Percentiles rank a stretch among this genome's conserved stretches.
These are phyloP conservation scores for Gymnarchus niloticus DNA, from an alignment of 2,113 vertebrate genomes.

Conservation along the genomic window DNA sequence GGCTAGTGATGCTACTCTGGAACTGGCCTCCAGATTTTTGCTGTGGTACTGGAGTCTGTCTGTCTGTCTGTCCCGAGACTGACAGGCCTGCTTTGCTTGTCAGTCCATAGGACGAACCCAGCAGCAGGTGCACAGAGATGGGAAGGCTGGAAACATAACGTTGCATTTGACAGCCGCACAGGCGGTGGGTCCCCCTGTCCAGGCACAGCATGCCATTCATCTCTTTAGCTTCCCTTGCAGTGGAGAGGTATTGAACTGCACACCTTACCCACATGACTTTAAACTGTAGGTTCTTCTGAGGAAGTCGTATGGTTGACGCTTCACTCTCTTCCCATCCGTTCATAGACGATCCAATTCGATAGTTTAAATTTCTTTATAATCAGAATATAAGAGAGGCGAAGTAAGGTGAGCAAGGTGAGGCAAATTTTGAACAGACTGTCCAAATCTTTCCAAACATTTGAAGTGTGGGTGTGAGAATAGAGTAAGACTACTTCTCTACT, in stretches of 20 bases:
- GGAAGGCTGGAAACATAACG: background rate
- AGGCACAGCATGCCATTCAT: background rate
- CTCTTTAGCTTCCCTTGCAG: background rate
- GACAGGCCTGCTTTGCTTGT: background rate
- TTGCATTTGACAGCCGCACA: background rate
- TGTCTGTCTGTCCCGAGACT: background rate
- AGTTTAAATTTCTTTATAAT: no score
- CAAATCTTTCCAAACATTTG: background rate
- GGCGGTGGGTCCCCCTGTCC: background rate
- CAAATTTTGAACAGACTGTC: no score
- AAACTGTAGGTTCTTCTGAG: no score
- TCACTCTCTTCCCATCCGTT: no score
- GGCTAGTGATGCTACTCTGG: background rate
- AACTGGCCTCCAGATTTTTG: background rate
- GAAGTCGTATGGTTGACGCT: no score
- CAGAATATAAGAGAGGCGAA: background rate
- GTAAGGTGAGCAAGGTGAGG: no score
- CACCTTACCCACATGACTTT: background rate
- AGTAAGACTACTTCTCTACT: background rate
- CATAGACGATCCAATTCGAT: no score
- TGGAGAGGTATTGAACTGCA: background rate
- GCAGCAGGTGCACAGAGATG: background rate
- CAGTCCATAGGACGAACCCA: background rate
- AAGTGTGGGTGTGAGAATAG: background rate
- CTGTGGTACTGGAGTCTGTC: background rate